Percentiles rank a stretch among this genome's conserved stretches.
These are phyloP conservation scores for Pelodytes ibericus DNA, from an alignment of 2,797 vertebrate genomes.

Conservation along the genomic window DNA sequence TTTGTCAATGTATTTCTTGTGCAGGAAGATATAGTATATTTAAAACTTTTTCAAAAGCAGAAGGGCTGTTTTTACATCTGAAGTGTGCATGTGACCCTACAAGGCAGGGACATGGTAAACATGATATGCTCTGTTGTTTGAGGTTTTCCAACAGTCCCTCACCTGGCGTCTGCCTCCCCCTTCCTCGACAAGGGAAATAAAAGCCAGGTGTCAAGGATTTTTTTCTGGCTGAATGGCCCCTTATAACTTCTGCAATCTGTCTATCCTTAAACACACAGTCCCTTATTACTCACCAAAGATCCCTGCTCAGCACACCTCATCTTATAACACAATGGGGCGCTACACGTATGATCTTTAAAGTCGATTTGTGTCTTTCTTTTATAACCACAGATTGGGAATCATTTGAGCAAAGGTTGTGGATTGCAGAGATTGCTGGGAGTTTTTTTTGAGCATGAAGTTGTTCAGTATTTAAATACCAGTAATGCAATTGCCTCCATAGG, in stretches of 20 bases:
- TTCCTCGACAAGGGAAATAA: slow-evolving; percentile 11
- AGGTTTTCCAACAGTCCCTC: slow-evolving; percentile 25
- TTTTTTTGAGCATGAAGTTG: too few relatives aligned
- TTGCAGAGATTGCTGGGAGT: too few relatives aligned
- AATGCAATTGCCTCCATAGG: too few relatives aligned
- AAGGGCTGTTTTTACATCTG: background rate
- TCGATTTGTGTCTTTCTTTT: too few relatives aligned
- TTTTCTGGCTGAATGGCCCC: slow-evolving; percentile 28
- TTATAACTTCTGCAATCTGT: slow-evolving; percentile 26
- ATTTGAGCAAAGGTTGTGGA: too few relatives aligned
- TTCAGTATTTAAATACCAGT: too few relatives aligned
- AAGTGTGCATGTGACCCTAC: slow-evolving; percentile 6
- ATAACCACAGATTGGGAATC: too few relatives aligned
- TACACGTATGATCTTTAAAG: too few relatives aligned
- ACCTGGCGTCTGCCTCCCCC: slow-evolving; percentile 38
- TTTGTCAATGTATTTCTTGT: too few relatives aligned
- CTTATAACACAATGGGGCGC: too few relatives aligned
- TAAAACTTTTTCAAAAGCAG: slow-evolving; percentile 12
- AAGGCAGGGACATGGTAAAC: slow-evolving; percentile 15
- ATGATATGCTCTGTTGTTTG: slow-evolving; percentile 9
- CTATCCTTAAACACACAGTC: slow-evolving; percentile 15
- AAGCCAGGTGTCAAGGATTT: slow-evolving; percentile 36
- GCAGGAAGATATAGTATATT: too few relatives aligned
- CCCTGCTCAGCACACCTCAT: too few relatives aligned
- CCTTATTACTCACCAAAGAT: background rate